Evolutionary conservation across 2,113 vertebrate genomes (phyloP).

Genomic region (Pogona vitticeps): DNA sequence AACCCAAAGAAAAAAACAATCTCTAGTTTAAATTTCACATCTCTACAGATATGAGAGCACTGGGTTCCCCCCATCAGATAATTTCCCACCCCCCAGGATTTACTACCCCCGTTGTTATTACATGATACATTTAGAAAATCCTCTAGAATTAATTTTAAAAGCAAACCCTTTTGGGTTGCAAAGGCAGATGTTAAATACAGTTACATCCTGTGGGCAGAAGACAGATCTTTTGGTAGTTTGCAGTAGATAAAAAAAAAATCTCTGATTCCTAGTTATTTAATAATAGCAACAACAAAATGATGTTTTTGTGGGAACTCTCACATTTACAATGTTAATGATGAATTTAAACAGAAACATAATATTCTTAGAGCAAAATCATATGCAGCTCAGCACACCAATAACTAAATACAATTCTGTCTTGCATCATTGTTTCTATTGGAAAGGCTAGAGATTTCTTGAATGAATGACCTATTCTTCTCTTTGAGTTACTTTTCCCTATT

Average conservation of each 20-base stretch:
- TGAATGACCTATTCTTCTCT: constrained; percentile 69
- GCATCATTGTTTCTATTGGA: constrained; percentile 52
- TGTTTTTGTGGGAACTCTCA: not conserved
- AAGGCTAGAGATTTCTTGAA: constrained; percentile 59
- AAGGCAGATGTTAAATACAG: not conserved
- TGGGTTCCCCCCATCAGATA: not conserved
- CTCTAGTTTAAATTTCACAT: not conserved
- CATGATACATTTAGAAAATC: no score
- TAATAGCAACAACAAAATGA: not conserved
- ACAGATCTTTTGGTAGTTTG: not conserved
- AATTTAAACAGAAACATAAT: not conserved
- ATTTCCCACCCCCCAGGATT: no score
- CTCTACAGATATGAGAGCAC: no score
- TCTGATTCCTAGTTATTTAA: not conserved
- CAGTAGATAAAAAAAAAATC: not conserved
- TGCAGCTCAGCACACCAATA: constrained; percentile 21
- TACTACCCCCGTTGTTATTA: no score
- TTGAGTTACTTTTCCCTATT: constrained; percentile 60
- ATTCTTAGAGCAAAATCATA: not conserved
- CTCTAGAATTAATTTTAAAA: no score
- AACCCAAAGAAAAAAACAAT: not conserved
- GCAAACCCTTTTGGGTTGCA: no score
- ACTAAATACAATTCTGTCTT: constrained; percentile 55
- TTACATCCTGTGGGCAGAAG: not conserved
- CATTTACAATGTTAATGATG: not conserved